Base-by-base conservation (phyloP, 2,888 invertebrate species). In the Minunthozetes semirufus region DNA sequence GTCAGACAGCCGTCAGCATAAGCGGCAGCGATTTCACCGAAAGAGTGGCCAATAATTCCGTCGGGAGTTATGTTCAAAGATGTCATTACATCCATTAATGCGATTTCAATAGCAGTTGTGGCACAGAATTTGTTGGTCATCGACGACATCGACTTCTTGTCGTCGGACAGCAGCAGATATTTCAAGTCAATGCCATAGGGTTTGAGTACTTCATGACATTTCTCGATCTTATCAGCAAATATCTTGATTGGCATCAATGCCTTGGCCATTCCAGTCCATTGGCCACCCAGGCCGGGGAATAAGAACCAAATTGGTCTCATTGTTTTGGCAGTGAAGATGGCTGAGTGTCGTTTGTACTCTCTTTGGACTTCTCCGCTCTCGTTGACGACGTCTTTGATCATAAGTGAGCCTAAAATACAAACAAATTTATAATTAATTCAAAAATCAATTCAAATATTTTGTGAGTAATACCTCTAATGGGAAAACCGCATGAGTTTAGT, bases 11-110 rank as follows among this genome's bases (percentile, higher is more conserved):
- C 80, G 33, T 33, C 33, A 8, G 33, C 33, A 33, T 86, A 86
- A 6, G 84, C 85, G 80, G 85, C 86, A 42, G 84, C 84, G 76
- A 86, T 82, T 79, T 86, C 86, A 63, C 86, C 86, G 1, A 92
- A 56, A 59, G 76, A 78, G 79, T 86, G 85, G 59, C 86, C 86
- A 46, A 86, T 82, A 76, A 86, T 84, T 25, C 85, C 85, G 80
- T 86, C 85, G 42, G 85, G 83, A 42, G 79, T 76, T 13, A 86
- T 80, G 42, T 83, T 84, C 76, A 85, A 77, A 6, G 79, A 77
- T 4, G 25, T 19, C n/a, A 76, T 33, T 29, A 76, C 56, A 56
- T 76, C 76, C 11, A 75, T 33, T 22, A 77, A 33, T 8, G 33
- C 33, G 33, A 33, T 33, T 8, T 33, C 33, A 33, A 33, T 46